Evolutionary conservation across 2,113 vertebrate genomes (phyloP), one percentile per base, ranked within the genome.

Genomic region (Mesocricetus auratus): DNA sequence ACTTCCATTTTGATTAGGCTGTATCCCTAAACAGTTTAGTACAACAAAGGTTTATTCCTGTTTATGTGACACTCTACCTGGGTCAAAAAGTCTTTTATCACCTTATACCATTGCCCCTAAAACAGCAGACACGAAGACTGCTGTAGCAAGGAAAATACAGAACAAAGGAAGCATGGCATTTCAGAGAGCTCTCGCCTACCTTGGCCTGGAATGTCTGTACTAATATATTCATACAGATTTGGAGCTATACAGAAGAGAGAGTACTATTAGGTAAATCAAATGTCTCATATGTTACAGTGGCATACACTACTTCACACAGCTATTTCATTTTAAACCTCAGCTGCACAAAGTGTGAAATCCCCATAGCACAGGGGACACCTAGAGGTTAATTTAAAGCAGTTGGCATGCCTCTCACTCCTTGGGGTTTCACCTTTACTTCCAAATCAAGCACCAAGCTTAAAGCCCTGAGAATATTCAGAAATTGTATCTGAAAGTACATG

Each of bases 161-260:
- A 10, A 26, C 19, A 26, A 12, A 71, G 1, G 3, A n/a, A 3
- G 6, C 71, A 53, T 3, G 36, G n/a, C 1, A 1, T 21, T 6
- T 15, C 0, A 8, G 7, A 9, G 17, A 8, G 3, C 11, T 33
- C 2, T 2, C 21, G 50, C 8, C 6, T 53, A 42, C 39, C 4
- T 3, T 10, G 45, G 7, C 19, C 87, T 62, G 79, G 29, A 26
- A 12, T 21, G 16, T 64, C n/a, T 53, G 3, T 39, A 26, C 11
- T 50, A 68, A 5, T 47, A 7, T 50, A 26, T 9, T 13, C 0
- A 4, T 33, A 10, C 1, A 71, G 4, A 10, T 82, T 50, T 77
- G 12, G 11, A 8, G 15, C 2, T 21, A 53, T 8, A 15, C 0
- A 50, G 29, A 86, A 91, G 47, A 71, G 24, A 90, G 64, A 31